Percentiles rank a stretch among this genome's conserved stretches.
Evolutionary conservation across 1,140 invertebrate species (phyloP).

Genomic region (Leucophenga varia): DNA sequence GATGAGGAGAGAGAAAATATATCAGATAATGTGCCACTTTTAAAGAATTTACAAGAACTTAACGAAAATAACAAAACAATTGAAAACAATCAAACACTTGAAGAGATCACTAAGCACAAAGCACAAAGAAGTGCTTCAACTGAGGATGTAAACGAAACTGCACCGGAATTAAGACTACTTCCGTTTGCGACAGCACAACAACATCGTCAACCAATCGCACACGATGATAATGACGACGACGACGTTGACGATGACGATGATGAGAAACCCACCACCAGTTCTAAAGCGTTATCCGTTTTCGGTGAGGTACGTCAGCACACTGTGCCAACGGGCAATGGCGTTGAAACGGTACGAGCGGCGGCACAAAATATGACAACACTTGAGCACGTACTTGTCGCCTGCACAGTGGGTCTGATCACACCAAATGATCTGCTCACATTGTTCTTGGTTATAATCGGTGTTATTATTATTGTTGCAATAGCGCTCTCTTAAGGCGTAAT

Average conservation of each 20-base stretch:
- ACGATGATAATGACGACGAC: slow-evolving; percentile 2
- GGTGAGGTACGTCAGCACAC: slow-evolving; percentile 30
- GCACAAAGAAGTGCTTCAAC: not conserved
- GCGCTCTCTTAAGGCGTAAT: slow-evolving; percentile 25
- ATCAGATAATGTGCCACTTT: too few relatives aligned
- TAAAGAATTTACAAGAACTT: slow-evolving; percentile 5
- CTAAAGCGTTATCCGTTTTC: slow-evolving; percentile 40
- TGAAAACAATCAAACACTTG: slow-evolving; percentile 26
- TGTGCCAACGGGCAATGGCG: slow-evolving; percentile 6
- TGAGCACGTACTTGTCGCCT: slow-evolving; percentile 52
- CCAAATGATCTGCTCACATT: slow-evolving; percentile 65
- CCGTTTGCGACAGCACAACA: slow-evolving; percentile 21
- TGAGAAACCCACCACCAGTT: slow-evolving; percentile 34
- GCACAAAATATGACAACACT: slow-evolving; percentile 40
- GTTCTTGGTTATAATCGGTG: slow-evolving; percentile 68
- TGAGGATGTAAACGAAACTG: slow-evolving; percentile 12
- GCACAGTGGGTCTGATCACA: slow-evolving; percentile 49
- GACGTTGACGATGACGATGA: slow-evolving; percentile 8
- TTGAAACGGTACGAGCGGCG: slow-evolving; percentile 5
- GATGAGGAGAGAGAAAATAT: too few relatives aligned
- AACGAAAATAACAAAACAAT: slow-evolving; percentile 23
- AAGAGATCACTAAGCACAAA: slow-evolving; percentile 11
- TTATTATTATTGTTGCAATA: slow-evolving; percentile 69
- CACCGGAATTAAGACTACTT: too few relatives aligned
- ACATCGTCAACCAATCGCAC: too few relatives aligned